phyloP scores from a whole-genome alignment of 2,888 invertebrate species.

The Scrobipalpa costella region DNA sequence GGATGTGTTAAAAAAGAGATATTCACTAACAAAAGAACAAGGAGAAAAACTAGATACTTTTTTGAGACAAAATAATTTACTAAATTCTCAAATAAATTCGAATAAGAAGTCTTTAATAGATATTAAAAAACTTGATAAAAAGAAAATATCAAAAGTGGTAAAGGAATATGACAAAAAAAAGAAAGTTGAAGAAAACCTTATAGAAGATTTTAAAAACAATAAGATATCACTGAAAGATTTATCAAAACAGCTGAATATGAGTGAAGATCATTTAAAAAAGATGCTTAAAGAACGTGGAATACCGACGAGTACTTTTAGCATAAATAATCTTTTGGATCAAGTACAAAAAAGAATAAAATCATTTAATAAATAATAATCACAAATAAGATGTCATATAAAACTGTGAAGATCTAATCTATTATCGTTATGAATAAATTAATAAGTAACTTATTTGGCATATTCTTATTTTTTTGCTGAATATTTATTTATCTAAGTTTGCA shows the following conservation, averaged over 20 bases:
- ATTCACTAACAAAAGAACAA: neutral
- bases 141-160: constrained; percentile 18
- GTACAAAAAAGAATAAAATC: neutral
- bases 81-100: neutral
- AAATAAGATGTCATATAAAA: neutral
- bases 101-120: constrained; percentile 29
- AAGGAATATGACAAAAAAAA: constrained; percentile 27
- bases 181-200: neutral
- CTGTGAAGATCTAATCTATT: no score
- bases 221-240: neutral
- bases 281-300: neutral
- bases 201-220: neutral
- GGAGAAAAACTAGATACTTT: neutral
- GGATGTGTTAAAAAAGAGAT: constrained; percentile 15
- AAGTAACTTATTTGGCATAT: no score
- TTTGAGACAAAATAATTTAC: constrained; percentile 5
- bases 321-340: neutral
- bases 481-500: no score
- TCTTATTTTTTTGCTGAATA: no score
- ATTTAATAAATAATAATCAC: neutral
- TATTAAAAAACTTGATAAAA: constrained; percentile 33
- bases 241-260: constrained; percentile 2
- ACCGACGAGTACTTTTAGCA: neutral
- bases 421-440: no score
- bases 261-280: neutral